phyloP scores from a whole-genome alignment of 2,113 vertebrate species.

The Theropithecus gelada region DNA sequence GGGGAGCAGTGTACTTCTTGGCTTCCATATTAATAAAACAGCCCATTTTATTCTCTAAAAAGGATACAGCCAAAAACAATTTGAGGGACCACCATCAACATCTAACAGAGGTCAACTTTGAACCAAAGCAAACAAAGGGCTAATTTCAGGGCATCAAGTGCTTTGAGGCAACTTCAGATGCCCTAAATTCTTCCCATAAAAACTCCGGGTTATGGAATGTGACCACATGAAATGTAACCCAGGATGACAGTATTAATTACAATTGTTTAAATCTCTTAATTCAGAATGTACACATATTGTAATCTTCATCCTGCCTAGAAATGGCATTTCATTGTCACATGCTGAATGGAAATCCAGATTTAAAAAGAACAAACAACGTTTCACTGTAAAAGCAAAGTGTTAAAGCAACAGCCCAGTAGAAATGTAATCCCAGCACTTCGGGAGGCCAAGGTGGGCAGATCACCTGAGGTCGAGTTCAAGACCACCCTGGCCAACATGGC shows the following conservation, averaged over 20 bases:
- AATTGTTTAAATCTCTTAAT: not conserved
- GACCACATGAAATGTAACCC: not conserved
- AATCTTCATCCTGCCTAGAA: not conserved
- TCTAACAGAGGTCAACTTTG: not conserved
- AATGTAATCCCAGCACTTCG: not conserved
- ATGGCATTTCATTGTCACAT: not conserved
- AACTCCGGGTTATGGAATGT: not conserved
- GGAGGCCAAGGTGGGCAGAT: not conserved
- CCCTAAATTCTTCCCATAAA: not conserved
- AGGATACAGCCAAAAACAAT: not conserved
- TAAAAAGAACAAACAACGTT: not conserved
- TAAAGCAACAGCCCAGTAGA: conserved; percentile 60
- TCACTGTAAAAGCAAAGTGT: conserved; percentile 49
- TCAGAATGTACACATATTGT: not conserved
- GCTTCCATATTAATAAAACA: not conserved
- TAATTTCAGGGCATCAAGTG: not conserved
- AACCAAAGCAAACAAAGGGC: not conserved
- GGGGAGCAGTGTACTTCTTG: not conserved
- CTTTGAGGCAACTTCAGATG: not conserved
- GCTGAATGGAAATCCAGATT: conserved; percentile 39
- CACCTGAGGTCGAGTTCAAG: not conserved
- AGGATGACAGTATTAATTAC: not conserved
- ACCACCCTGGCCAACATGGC: not conserved
- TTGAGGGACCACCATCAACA: not conserved
- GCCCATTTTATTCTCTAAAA: not conserved